Conservation (phyloP, 2,888 invertebrate genomes). For the Eustalomyia histrio region DNA sequence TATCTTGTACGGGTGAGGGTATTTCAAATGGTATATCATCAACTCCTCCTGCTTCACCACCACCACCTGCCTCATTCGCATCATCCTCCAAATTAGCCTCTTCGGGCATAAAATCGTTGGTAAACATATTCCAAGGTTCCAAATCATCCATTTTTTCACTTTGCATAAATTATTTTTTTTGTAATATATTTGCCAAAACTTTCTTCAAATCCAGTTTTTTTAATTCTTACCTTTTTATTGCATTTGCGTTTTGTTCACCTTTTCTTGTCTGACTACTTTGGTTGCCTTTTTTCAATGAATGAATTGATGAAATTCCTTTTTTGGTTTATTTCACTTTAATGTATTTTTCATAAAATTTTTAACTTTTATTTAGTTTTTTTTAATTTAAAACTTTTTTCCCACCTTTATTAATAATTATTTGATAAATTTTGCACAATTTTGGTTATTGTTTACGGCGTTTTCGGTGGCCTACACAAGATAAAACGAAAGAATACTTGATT, state of each 20-base stretch:
- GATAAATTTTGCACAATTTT: constrained; percentile 28
- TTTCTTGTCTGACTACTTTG: constrained; percentile 42
- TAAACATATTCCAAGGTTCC: constrained; percentile 76
- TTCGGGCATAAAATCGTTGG: constrained; percentile 70
- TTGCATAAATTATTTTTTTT: neutral
- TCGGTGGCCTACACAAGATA: constrained; percentile 20
- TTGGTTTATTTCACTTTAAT: constrained; percentile 37
- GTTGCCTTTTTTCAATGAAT: constrained; percentile 47
- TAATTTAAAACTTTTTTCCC: constrained; percentile 4
- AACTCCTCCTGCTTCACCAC: constrained; percentile 35
- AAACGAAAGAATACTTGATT: constrained; percentile 24
- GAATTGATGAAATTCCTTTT: constrained; percentile 30
- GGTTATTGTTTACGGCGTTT: constrained; percentile 58
- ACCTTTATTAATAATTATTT: constrained; percentile 20
- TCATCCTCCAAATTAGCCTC: constrained; percentile 60
- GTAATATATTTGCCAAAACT: constrained; percentile 1
- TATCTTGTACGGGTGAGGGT: constrained; percentile 55
- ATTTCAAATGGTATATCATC: constrained; percentile 41
- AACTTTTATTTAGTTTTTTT: neutral
- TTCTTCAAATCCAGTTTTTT: constrained; percentile 43
- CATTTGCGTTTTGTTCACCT: constrained; percentile 52
- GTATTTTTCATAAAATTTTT: neutral
- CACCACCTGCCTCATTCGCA: constrained; percentile 26
- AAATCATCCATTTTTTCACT: constrained; percentile 72
- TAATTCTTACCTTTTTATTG: constrained; percentile 57